Percentiles rank a stretch among this genome's conserved stretches.
Evolutionary conservation across 2,888 invertebrate species (phyloP).

Genomic region (Drosophila limbata): DNA sequence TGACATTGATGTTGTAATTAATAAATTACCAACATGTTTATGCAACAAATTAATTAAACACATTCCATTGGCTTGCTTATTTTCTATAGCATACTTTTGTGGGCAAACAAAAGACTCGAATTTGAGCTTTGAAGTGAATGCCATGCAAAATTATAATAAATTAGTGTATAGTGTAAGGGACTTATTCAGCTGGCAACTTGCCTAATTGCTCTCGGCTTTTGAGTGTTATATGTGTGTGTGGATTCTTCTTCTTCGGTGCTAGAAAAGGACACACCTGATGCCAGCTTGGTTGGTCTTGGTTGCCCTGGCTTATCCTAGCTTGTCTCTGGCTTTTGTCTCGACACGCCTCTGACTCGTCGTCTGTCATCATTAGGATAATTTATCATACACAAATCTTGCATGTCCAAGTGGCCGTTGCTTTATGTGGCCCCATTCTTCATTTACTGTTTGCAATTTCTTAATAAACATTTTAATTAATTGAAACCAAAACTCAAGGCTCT

Average conservation of each 20-base stretch:
- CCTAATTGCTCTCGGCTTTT: constrained; percentile 29
- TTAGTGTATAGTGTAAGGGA: constrained; percentile 13
- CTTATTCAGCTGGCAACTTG: constrained; percentile 29
- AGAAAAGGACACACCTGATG: constrained; percentile 39
- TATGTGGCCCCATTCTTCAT: constrained; percentile 24
- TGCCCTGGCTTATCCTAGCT: constrained; percentile 32
- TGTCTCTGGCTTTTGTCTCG: constrained; percentile 64
- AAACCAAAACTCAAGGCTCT: constrained; percentile 38
- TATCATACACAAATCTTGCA: constrained; percentile 68
- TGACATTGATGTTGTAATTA: constrained; percentile 73
- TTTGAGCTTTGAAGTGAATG: constrained; percentile 1
- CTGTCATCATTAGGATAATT: constrained; percentile 79
- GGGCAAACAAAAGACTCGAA: constrained; percentile 6
- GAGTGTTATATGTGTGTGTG: not conserved
- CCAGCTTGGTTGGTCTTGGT: constrained; percentile 7
- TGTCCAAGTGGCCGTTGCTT: constrained; percentile 43
- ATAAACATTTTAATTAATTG: constrained; percentile 74
- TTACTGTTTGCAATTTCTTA: constrained; percentile 50
- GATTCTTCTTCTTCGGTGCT: not conserved
- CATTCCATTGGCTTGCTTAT: constrained; percentile 27
- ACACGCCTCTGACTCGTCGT: constrained; percentile 61
- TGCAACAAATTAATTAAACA: constrained; percentile 74
- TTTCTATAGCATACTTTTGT: constrained; percentile 40
- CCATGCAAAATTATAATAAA: constrained; percentile 16
- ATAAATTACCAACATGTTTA: constrained; percentile 68